These are phyloP conservation scores for Pseudanteris insignis DNA, from an alignment of 2,888 invertebrate genomes.

Conservation along the genomic window DNA sequence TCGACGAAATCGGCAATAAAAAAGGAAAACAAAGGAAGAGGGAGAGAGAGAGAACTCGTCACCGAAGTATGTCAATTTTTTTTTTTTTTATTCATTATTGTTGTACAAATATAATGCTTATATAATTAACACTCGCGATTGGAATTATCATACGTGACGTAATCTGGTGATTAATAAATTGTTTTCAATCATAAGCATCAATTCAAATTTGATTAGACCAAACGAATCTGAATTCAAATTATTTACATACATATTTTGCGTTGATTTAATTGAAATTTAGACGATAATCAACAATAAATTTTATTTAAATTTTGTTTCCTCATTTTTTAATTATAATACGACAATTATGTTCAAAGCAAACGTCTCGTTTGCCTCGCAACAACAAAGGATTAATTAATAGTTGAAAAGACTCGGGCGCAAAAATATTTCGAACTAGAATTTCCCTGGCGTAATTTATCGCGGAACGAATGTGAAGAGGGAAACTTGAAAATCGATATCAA, in stretches of 20 bases:
- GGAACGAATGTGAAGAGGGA: neutral
- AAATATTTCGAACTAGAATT: slow-evolving; percentile 9
- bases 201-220: slow-evolving; percentile 19
- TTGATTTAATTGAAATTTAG: no score
- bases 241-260: no score
- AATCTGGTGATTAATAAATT: slow-evolving; percentile 18
- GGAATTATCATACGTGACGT: slow-evolving; percentile 22
- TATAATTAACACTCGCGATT: slow-evolving; percentile 13
- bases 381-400: slow-evolving; percentile 1
- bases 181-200: slow-evolving; percentile 27
- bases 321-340: no score
- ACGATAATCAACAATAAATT: no score
- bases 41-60: slow-evolving; percentile 1
- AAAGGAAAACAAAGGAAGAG: no score
- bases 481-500: slow-evolving; percentile 7
- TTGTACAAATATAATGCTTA: slow-evolving; percentile 18
- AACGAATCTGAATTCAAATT: slow-evolving; percentile 12
- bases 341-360: no score
- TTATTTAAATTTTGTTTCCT: no score
- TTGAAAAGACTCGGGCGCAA: neutral
- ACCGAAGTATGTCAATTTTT: slow-evolving; percentile 11
- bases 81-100: slow-evolving; percentile 6
- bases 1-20: no score
- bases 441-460: slow-evolving; percentile 6
- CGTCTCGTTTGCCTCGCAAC: no score